A percentile compares a stretch with the other conserved stretches of the same genome.
These are phyloP conservation scores for Aegotheles bennettii DNA, from an alignment of 2,113 vertebrate species.

Conservation along the genomic window DNA sequence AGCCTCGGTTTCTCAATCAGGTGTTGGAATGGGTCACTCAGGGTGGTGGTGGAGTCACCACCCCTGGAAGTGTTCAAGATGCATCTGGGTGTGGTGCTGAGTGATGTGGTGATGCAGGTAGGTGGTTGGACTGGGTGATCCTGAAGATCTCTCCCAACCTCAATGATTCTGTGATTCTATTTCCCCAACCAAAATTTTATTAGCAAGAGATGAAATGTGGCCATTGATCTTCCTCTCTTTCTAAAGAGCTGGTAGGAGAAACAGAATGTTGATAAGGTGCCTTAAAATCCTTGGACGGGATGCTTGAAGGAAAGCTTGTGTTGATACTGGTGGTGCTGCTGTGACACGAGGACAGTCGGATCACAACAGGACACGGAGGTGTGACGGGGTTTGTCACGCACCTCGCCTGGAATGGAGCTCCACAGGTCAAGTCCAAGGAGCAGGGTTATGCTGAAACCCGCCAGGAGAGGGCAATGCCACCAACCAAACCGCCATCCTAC, in stretches of 20 bases:
- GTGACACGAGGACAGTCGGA: background rate
- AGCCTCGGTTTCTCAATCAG: background rate
- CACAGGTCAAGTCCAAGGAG: background rate
- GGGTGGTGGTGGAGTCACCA: no score
- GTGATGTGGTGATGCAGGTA: no score
- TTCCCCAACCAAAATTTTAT: background rate
- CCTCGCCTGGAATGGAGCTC: background rate
- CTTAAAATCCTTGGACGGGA: background rate
- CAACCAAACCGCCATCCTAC: background rate
- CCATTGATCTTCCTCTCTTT: background rate
- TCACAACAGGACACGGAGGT: background rate
- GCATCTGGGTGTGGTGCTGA: no score
- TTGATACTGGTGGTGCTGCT: background rate
- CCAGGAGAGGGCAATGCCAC: constrained; percentile 68
- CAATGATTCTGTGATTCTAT: background rate
- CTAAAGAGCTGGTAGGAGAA: background rate
- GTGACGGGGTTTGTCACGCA: background rate
- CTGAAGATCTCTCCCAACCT: no score
- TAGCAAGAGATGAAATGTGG: background rate
- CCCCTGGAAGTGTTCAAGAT: no score
- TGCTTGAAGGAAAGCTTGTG: background rate
- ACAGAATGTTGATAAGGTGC: background rate
- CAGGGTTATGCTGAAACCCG: background rate
- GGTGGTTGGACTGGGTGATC: no score
- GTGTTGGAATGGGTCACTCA: no score